phyloP scores from a whole-genome alignment of 2,888 invertebrate species.

The Eristalinus aeneus region DNA sequence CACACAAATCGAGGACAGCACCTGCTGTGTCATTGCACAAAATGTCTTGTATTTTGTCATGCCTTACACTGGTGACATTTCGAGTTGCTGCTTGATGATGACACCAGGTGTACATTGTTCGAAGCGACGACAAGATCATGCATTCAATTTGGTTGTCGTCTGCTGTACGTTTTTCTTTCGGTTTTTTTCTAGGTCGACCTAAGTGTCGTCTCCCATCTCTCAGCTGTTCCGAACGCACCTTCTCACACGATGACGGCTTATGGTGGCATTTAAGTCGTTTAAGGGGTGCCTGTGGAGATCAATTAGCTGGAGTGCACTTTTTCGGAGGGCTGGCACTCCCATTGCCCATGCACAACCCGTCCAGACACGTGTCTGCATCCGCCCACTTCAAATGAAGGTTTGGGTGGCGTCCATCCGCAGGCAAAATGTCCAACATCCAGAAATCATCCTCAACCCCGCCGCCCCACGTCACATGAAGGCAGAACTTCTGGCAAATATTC shows the following conservation, averaged over 20 bases:
- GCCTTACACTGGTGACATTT: not conserved
- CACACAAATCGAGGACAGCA: not conserved
- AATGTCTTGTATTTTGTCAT: not conserved
- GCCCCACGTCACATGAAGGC: not conserved
- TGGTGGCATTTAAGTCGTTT: not conserved
- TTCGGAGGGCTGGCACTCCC: not conserved
- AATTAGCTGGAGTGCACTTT: not conserved
- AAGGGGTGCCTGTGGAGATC: not conserved
- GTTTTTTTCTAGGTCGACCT: not conserved
- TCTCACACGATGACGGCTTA: not conserved
- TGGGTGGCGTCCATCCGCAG: not conserved
- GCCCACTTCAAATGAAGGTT: not conserved
- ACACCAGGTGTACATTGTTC: not conserved
- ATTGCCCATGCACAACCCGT: not conserved
- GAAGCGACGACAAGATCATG: not conserved
- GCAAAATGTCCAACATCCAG: not conserved
- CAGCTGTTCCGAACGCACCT: not conserved
- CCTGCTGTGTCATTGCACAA: not conserved
- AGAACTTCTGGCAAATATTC: slow-evolving; percentile 37
- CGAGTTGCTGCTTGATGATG: not conserved
- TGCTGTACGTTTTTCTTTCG: not conserved
- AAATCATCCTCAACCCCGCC: not conserved
- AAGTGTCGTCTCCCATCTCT: not conserved
- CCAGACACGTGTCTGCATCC: not conserved
- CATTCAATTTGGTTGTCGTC: not conserved